These are phyloP conservation scores for Pterois miles DNA, from an alignment of 2,797 vertebrate genomes.

Conservation along the genomic window DNA sequence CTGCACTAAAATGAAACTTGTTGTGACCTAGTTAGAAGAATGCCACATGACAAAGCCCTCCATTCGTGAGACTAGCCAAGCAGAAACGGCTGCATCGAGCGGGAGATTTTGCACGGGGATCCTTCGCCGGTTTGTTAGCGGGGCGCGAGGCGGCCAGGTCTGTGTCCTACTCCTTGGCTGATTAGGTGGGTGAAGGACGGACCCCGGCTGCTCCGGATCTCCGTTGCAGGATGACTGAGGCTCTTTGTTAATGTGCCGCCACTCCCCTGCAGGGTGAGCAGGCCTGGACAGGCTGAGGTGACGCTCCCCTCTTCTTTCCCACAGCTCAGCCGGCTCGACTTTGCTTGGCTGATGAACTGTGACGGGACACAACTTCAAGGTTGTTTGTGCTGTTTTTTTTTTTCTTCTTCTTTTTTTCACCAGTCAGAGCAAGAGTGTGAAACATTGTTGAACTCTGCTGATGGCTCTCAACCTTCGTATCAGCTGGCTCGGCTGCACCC, in stretches of 20 bases:
- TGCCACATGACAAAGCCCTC: slow-evolving; percentile 70
- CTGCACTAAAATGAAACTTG: slow-evolving; percentile 81
- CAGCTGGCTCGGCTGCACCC: slow-evolving; percentile 55
- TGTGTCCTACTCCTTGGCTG: slow-evolving; percentile 57
- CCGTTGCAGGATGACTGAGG: slow-evolving; percentile 34
- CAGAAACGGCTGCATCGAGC: slow-evolving; percentile 65
- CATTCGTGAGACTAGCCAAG: slow-evolving; percentile 64
- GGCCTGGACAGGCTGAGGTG: slow-evolving; percentile 72
- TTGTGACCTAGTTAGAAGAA: slow-evolving; percentile 83
- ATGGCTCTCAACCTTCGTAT: slow-evolving; percentile 69
- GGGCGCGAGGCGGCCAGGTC: slow-evolving; percentile 41
- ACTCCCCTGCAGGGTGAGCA: slow-evolving; percentile 66
- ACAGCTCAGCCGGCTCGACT: slow-evolving; percentile 68
- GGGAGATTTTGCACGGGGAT: slow-evolving; percentile 56
- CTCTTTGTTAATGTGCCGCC: slow-evolving; percentile 64
- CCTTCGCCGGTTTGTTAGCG: slow-evolving; percentile 64
- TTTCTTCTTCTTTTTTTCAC: slow-evolving; percentile 15
- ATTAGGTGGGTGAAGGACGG: slow-evolving; percentile 76
- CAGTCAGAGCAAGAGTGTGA: slow-evolving; percentile 58
- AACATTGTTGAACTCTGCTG: slow-evolving; percentile 64
- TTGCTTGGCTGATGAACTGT: slow-evolving; percentile 77
- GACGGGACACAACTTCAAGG: slow-evolving; percentile 76
- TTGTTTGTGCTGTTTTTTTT: slow-evolving; percentile 61
- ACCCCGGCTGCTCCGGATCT: slow-evolving; percentile 13
- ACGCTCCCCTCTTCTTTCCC: slow-evolving; percentile 55